Conservation (phyloP, 2,888 invertebrate species). For the Neoitamus cyanurus region DNA sequence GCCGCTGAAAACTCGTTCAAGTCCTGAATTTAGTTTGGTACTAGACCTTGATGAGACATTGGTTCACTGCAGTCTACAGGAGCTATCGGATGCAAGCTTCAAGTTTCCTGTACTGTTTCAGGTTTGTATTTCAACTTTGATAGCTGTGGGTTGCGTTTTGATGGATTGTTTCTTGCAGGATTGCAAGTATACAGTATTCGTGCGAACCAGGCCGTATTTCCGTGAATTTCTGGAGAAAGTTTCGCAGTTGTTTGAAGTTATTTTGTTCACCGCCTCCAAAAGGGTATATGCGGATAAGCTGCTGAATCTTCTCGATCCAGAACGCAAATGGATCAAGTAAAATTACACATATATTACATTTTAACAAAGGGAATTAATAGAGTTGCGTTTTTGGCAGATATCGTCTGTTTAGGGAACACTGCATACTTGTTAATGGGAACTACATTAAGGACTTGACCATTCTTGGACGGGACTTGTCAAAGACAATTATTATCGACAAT, state of each 20-base stretch:
- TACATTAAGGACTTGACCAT: constrained; percentile 96
- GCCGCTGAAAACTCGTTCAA: constrained; percentile 90
- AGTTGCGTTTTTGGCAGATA: too few species aligned
- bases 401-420: constrained; percentile 94
- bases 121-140: constrained; percentile 59
- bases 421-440: constrained; percentile 94
- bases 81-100: constrained; percentile 91
- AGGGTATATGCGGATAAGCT: constrained; percentile 94
- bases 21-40: constrained; percentile 91
- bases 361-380: background rate
- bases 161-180: constrained; percentile 76
- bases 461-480: constrained; percentile 89
- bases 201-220: constrained; percentile 90
- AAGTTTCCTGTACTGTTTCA: constrained; percentile 93
- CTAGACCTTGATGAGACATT: constrained; percentile 87
- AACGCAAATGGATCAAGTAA: constrained; percentile 80
- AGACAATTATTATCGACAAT: constrained; percentile 88
- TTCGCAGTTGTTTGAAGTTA: constrained; percentile 89
- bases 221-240: constrained; percentile 91
- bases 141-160: background rate
- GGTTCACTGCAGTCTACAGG: constrained; percentile 93
- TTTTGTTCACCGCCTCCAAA: constrained; percentile 95
- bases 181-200: constrained; percentile 86
- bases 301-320: constrained; percentile 90
- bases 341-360: constrained; percentile 2